Conservation (phyloP, 92 coral and sea anemone genomes). For the Palythoa heliodiscus region DNA sequence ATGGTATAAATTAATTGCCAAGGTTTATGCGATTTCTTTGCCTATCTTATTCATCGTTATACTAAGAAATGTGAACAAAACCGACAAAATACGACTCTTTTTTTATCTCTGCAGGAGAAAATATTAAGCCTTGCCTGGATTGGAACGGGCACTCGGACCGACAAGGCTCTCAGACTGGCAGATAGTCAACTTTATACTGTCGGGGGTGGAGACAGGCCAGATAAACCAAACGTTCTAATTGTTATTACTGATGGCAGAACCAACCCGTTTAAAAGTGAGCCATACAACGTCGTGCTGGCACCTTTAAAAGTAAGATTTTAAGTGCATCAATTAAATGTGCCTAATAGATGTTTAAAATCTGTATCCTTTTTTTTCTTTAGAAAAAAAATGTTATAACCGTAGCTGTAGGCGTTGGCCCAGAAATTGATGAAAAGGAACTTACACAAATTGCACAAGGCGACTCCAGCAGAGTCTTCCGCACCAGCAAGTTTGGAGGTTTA, state of each 20-base stretch:
- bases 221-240: slow-evolving; percentile 16
- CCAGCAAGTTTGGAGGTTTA: neutral
- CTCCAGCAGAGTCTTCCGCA: neutral
- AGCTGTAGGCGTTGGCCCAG: slow-evolving; percentile 35
- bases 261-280: slow-evolving; percentile 11
- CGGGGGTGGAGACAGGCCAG: slow-evolving; percentile 13
- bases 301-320: slow-evolving; percentile 19
- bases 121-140: slow-evolving; percentile 22
- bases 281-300: neutral
- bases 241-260: slow-evolving; percentile 34
- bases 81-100: too few species aligned
- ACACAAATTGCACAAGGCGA: slow-evolving; percentile 16
- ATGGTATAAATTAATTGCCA: too few species aligned
- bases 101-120: slow-evolving; percentile 4
- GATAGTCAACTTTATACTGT: slow-evolving; percentile 9
- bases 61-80: too few species aligned
- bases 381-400: slow-evolving; percentile 5
- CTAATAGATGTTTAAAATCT: neutral
- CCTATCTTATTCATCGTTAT: too few species aligned
- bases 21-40: too few species aligned
- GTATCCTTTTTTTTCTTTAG: neutral
- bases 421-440: slow-evolving; percentile 20
- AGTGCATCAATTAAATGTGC: too few species aligned
- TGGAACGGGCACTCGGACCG: slow-evolving; percentile 38
- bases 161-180: slow-evolving; percentile 25